Conservation (phyloP, 2,888 invertebrate genomes). For the Drosophila mimetica region DNA sequence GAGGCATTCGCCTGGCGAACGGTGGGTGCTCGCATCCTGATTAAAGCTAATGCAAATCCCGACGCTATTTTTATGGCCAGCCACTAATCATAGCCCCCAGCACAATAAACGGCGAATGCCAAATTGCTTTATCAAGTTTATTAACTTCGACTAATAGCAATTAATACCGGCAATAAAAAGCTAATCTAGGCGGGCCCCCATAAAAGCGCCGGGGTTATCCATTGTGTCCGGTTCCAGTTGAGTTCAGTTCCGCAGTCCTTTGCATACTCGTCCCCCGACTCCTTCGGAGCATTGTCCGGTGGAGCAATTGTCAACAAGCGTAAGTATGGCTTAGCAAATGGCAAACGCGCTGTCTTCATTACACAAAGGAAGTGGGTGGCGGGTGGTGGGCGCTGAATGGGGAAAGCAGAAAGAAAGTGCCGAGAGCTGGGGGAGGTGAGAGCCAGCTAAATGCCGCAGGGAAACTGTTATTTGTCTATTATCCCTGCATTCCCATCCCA, state of each 20-base stretch:
- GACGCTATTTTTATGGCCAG: constrained; percentile 61
- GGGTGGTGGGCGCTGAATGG: background rate
- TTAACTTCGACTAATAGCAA: constrained; percentile 81
- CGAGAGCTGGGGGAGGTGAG: background rate
- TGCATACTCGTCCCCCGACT: constrained; percentile 55
- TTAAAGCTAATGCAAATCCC: constrained; percentile 69
- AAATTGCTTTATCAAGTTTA: constrained; percentile 81
- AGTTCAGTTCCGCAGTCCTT: constrained; percentile 59
- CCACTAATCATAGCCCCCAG: constrained; percentile 70
- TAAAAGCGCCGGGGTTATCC: constrained; percentile 62
- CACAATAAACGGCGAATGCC: constrained; percentile 77
- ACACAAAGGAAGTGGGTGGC: constrained; percentile 51
- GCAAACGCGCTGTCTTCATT: constrained; percentile 72
- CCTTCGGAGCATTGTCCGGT: constrained; percentile 42
- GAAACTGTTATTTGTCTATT: constrained; percentile 80
- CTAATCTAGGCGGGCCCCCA: constrained; percentile 74
- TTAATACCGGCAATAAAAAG: constrained; percentile 79
- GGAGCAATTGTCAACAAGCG: constrained; percentile 78
- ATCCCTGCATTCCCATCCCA: constrained; percentile 68
- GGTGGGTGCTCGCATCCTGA: constrained; percentile 29
- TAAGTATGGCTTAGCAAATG: constrained; percentile 77
- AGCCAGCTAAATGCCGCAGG: constrained; percentile 73
- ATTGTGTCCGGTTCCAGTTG: constrained; percentile 43
- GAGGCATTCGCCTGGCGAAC: constrained; percentile 16
- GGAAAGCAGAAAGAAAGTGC: constrained; percentile 21